Conservation (phyloP, 2,113 vertebrate species). For the Varanus komodoensis region DNA sequence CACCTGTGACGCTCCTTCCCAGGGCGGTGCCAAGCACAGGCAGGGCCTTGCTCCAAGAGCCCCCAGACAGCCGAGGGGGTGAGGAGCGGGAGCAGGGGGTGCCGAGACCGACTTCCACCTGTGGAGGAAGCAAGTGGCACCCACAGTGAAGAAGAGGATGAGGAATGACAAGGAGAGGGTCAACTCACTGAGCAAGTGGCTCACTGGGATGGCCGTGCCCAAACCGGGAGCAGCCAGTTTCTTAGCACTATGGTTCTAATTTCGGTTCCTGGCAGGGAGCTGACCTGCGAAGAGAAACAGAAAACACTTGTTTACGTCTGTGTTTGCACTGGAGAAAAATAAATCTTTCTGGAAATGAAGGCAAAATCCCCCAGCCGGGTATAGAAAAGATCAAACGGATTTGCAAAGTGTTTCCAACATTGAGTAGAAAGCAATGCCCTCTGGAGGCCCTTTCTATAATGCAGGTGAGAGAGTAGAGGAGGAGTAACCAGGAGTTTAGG, state of each 20-base stretch:
- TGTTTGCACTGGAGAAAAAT: not conserved
- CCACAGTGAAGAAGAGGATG: too few species aligned
- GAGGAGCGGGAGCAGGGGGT: too few species aligned
- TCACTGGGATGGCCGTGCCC: too few species aligned
- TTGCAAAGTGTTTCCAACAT: not conserved
- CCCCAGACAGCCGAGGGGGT: too few species aligned
- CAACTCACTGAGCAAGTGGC: too few species aligned
- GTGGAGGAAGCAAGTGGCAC: too few species aligned
- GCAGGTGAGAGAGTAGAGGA: not conserved
- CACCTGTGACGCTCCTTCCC: not conserved
- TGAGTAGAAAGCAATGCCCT: constrained; percentile 25
- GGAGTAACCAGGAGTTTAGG: too few species aligned
- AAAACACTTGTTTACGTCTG: not conserved
- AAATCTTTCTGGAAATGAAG: not conserved
- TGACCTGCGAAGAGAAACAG: not conserved
- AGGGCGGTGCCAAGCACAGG: too few species aligned
- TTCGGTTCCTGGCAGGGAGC: not conserved
- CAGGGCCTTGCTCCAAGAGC: too few species aligned
- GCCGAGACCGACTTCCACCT: too few species aligned
- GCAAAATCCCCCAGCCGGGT: not conserved
- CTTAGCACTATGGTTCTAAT: not conserved
- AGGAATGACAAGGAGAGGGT: too few species aligned
- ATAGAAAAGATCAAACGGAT: not conserved
- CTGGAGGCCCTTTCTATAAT: constrained; percentile 49
- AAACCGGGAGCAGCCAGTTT: too few species aligned